phyloP scores from a whole-genome alignment of 2,888 invertebrate species.

The Eupithecia exiguata region DNA sequence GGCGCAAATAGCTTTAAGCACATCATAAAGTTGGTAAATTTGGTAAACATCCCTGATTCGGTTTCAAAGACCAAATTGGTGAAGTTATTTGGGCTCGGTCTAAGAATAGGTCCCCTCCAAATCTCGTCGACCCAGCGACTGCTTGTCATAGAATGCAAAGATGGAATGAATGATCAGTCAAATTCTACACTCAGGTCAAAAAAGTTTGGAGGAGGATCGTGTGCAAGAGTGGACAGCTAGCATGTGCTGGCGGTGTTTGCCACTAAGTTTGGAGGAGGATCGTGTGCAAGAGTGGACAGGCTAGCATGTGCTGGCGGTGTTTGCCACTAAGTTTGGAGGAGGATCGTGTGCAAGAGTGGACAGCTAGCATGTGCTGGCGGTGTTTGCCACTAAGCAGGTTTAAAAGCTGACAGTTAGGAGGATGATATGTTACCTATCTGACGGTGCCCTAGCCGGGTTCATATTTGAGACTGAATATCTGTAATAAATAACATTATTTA shows the following conservation, averaged over 20 bases:
- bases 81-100: not conserved
- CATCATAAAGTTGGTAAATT: constrained; percentile 3
- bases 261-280: not conserved
- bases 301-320: not conserved
- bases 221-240: not conserved
- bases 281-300: not conserved
- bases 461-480: too few species aligned
- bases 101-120: not conserved
- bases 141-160: not conserved
- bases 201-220: not conserved
- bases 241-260: not conserved
- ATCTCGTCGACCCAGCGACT: not conserved
- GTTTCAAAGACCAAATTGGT: not conserved
- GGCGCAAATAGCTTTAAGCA: constrained; percentile 11
- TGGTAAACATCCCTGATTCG: constrained; percentile 10
- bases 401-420: not conserved
- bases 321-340: not conserved
- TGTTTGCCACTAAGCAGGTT: not conserved
- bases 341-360: not conserved
- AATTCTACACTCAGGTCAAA: not conserved
- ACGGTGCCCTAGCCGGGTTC: too few species aligned
- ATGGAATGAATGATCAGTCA: not conserved
- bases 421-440: not conserved
- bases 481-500: too few species aligned
- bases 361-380: not conserved